A percentile compares a stretch with the other conserved stretches of the same genome.
These are phyloP conservation scores for Steromphala cineraria DNA, from an alignment of 2,888 invertebrate genomes.

Conservation along the genomic window DNA sequence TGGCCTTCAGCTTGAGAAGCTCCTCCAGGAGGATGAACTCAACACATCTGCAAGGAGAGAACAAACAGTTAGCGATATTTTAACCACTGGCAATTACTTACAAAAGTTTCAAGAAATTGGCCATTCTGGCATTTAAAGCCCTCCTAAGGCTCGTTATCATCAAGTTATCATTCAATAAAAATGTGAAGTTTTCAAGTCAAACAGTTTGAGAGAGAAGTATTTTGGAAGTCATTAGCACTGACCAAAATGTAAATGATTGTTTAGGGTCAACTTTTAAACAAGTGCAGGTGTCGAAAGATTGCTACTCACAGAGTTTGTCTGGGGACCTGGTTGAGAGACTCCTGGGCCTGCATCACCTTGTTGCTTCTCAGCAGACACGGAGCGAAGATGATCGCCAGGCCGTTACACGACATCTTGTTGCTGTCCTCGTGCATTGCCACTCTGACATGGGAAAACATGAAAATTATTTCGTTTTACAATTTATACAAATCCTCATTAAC, in stretches of 20 bases:
- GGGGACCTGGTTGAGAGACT: conserved; percentile 91
- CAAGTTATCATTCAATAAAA: too few relatives aligned
- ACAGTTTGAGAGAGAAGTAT: too few relatives aligned
- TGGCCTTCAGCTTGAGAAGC: conserved; percentile 87
- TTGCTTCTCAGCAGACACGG: conserved; percentile 94
- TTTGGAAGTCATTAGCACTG: too few relatives aligned
- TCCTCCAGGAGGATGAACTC: conserved; percentile 93
- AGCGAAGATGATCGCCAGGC: conserved; percentile 94
- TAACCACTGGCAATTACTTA: too few relatives aligned
- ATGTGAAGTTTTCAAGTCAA: too few relatives aligned
- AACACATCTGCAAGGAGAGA: conserved; percentile 79
- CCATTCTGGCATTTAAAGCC: too few relatives aligned
- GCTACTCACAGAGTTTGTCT: conserved; percentile 84
- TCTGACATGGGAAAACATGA: conserved; percentile 73
- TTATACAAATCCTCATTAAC: too few relatives aligned
- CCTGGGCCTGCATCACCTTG: conserved; percentile 91
- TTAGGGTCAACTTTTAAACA: neutral
- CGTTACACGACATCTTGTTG: conserved; percentile 93
- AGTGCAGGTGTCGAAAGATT: neutral
- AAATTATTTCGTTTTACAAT: neutral
- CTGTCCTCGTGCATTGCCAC: conserved; percentile 90
- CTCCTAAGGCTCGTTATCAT: too few relatives aligned
- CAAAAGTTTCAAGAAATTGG: too few relatives aligned
- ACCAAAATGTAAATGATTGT: too few relatives aligned
- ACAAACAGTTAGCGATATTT: too few relatives aligned